Percentiles rank a stretch among this genome's conserved stretches.
phyloP scores from a whole-genome alignment of 2,797 vertebrate genomes.

The Catostomus latipinnis region DNA sequence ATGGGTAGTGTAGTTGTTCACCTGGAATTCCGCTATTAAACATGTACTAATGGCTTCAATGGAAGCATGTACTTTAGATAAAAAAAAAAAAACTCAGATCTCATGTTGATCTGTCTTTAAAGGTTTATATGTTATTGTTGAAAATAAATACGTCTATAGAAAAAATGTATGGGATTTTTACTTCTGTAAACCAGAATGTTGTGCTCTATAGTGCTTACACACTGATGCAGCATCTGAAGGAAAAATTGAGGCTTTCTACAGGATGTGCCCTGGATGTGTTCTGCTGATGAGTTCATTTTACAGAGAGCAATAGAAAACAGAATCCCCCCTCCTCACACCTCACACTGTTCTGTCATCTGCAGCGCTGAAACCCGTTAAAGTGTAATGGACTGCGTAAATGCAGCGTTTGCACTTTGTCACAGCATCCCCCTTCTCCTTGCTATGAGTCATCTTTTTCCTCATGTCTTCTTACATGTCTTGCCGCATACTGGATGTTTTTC shows the following conservation, averaged over 20 bases:
- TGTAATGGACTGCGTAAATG: slow-evolving; percentile 33
- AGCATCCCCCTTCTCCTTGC: background rate
- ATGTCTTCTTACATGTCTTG: background rate
- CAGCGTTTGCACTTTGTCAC: background rate
- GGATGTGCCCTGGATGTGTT: slow-evolving; percentile 8
- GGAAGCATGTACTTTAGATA: too few species aligned
- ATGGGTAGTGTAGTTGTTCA: too few species aligned
- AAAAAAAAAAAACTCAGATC: too few species aligned
- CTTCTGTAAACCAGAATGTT: too few species aligned
- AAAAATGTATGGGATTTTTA: too few species aligned
- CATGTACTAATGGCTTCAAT: too few species aligned
- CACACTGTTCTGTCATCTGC: background rate
- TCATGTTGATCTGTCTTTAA: too few species aligned
- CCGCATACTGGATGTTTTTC: too few species aligned
- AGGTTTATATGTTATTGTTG: too few species aligned
- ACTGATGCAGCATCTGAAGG: background rate
- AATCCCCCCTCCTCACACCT: background rate
- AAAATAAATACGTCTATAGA: too few species aligned
- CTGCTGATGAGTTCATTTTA: slow-evolving; percentile 37
- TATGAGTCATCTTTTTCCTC: background rate
- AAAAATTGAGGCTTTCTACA: background rate
- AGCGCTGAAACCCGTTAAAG: slow-evolving; percentile 6
- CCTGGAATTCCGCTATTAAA: too few species aligned
- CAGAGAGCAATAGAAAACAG: slow-evolving; percentile 1
- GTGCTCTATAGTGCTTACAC: too few species aligned